phyloP scores from a whole-genome alignment of 2,888 invertebrate genomes.

The Standfussiana lucernea region DNA sequence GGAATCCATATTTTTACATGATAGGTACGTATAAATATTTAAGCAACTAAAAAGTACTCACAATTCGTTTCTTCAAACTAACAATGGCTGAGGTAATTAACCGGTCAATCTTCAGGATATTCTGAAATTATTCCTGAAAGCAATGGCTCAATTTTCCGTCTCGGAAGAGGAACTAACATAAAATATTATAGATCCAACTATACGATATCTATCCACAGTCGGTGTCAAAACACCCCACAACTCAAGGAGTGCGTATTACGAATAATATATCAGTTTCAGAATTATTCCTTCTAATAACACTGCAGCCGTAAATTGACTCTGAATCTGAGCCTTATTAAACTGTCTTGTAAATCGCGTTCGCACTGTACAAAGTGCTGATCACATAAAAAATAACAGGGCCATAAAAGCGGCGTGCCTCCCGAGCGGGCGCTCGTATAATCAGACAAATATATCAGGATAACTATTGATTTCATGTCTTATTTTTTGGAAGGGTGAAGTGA shows the following conservation, averaged over 20 bases:
- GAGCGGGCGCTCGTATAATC: conserved; percentile 68
- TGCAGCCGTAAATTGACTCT: conserved; percentile 66
- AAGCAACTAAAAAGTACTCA: neutral
- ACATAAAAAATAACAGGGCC: conserved; percentile 86
- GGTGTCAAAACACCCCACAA: conserved; percentile 23
- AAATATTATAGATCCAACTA: conserved; percentile 20
- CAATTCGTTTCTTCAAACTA: neutral
- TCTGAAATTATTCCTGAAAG: neutral
- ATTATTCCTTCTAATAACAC: conserved; percentile 62
- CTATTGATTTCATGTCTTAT: conserved; percentile 68
- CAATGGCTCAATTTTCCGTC: neutral
- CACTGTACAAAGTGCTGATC: conserved; percentile 77
- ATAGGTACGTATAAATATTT: neutral
- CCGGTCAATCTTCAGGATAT: neutral
- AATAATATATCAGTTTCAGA: conserved; percentile 62
- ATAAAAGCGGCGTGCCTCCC: conserved; percentile 77
- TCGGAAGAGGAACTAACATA: neutral
- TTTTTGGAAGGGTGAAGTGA: conserved; percentile 58
- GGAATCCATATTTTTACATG: neutral
- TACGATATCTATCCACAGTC: conserved; percentile 10
- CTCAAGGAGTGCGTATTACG: conserved; percentile 53
- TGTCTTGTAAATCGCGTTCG: conserved; percentile 74
- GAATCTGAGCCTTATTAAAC: conserved; percentile 75
- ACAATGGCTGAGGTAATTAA: neutral
- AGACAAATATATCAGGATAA: conserved; percentile 69